phyloP scores from a whole-genome alignment of 2,888 invertebrate genomes.

The Sinelater perroti region DNA sequence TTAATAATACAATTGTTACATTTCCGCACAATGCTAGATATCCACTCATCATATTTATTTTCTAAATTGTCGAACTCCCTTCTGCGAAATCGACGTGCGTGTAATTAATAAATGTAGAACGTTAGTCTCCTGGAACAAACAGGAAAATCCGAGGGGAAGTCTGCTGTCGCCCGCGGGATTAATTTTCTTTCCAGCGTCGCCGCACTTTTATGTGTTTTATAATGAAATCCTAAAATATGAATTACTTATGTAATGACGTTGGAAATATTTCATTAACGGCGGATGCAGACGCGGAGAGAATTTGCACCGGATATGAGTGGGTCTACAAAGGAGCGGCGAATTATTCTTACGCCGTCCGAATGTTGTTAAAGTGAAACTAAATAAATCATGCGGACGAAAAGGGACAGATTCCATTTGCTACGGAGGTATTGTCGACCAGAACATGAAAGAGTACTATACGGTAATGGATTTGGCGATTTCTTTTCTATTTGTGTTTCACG shows the following conservation, averaged over 20 bases:
- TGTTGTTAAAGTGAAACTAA: constrained; percentile 19
- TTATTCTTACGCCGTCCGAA: constrained; percentile 14
- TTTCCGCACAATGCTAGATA: too few relatives aligned
- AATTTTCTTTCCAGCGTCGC: constrained; percentile 29
- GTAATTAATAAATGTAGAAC: too few relatives aligned
- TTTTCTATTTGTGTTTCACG: constrained; percentile 26
- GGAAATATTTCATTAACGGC: constrained; percentile 18
- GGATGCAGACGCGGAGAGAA: constrained; percentile 4
- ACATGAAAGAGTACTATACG: constrained; percentile 33
- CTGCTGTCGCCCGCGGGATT: constrained; percentile 33
- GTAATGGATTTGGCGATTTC: constrained; percentile 30
- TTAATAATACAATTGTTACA: too few relatives aligned
- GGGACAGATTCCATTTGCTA: constrained; percentile 30
- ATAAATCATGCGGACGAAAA: constrained; percentile 22
- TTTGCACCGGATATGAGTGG: constrained; percentile 14
- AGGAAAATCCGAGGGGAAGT: too few relatives aligned
- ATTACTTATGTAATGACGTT: constrained; percentile 31
- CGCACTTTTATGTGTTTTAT: constrained; percentile 32
- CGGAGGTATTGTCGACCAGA: constrained; percentile 21
- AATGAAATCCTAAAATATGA: constrained; percentile 38
- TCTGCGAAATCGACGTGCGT: too few relatives aligned
- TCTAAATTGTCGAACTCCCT: too few relatives aligned
- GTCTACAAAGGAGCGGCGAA: not conserved
- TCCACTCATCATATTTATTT: too few relatives aligned
- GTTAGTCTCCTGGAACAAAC: too few relatives aligned